Conservation (phyloP, 2,888 invertebrate genomes). For the Elmis aenea region DNA sequence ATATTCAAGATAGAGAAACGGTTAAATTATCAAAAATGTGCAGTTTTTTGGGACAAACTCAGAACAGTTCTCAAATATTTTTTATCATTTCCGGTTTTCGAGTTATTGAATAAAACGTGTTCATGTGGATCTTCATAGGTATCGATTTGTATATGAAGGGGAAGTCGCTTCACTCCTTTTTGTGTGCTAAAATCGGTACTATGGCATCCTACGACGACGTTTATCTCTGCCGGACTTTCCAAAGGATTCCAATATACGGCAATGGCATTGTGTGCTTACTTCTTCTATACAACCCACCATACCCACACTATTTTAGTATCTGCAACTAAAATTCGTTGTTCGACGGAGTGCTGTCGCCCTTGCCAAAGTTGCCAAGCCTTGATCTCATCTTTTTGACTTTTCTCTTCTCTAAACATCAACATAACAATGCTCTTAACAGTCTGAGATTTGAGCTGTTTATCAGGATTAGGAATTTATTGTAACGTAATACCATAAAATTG, state of each 20-base stretch:
- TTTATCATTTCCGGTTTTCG: no score
- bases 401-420: constrained; percentile 98
- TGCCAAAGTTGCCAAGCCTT: constrained; percentile 99
- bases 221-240: constrained; percentile 93
- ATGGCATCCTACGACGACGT: no score
- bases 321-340: constrained; percentile 98
- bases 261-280: constrained; percentile 96
- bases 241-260: constrained; percentile 98
- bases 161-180: no score
- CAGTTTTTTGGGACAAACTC: no score
- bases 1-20: no score
- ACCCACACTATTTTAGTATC: constrained; percentile 98
- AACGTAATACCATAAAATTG: constrained; percentile 97
- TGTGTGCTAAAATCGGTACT: no score
- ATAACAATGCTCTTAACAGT: constrained; percentile 98
- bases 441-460: constrained; percentile 89
- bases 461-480: constrained; percentile 91
- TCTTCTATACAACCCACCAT: constrained; percentile 95
- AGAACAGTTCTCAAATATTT: no score
- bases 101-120: no score
- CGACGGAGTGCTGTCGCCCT: constrained; percentile 95
- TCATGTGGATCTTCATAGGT: no score
- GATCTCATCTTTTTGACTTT: constrained; percentile 95
- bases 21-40: no score
- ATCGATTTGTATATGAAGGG: no score